phyloP scores from a whole-genome alignment of 2,888 invertebrate genomes.

The Machimus rusticus region DNA sequence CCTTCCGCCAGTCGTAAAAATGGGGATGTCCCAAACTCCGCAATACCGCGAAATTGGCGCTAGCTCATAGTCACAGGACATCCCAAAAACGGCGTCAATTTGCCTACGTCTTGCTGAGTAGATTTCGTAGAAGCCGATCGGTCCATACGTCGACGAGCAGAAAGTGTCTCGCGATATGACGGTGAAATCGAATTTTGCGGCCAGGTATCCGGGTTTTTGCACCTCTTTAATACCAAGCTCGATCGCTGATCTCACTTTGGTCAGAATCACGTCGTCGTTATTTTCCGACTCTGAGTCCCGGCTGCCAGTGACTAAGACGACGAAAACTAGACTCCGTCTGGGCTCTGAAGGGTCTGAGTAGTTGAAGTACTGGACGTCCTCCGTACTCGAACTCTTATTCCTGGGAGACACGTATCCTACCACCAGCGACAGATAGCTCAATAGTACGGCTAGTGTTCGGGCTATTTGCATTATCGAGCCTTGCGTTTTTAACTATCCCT shows the following conservation, averaged over 20 bases:
- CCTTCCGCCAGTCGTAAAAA: slow-evolving; percentile 82
- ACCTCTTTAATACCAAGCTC: slow-evolving; percentile 73
- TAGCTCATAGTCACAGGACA: slow-evolving; percentile 88
- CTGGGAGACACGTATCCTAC: background rate
- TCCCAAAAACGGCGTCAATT: slow-evolving; percentile 83
- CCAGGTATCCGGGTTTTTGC: slow-evolving; percentile 68
- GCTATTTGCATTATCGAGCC: slow-evolving; percentile 7
- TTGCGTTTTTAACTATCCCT: background rate
- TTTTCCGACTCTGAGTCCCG: slow-evolving; percentile 54
- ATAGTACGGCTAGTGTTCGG: background rate
- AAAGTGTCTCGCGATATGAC: slow-evolving; percentile 76
- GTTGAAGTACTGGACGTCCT: background rate
- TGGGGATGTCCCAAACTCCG: slow-evolving; percentile 80
- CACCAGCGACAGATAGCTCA: slow-evolving; percentile 10
- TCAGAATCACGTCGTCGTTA: slow-evolving; percentile 67
- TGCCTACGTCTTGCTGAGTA: slow-evolving; percentile 61
- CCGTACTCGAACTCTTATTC: slow-evolving; percentile 5
- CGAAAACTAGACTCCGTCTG: slow-evolving; percentile 55
- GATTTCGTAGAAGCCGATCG: slow-evolving; percentile 77
- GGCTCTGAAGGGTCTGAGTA: background rate
- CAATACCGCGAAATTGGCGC: slow-evolving; percentile 85
- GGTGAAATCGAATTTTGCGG: slow-evolving; percentile 71
- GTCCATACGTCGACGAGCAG: slow-evolving; percentile 80
- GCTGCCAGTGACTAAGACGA: slow-evolving; percentile 57
- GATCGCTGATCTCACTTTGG: slow-evolving; percentile 74